Evolutionary conservation across 2,888 invertebrate species (phyloP), one percentile per base, ranked within the genome.

Genomic region (Ecdyonurus torrentis): DNA sequence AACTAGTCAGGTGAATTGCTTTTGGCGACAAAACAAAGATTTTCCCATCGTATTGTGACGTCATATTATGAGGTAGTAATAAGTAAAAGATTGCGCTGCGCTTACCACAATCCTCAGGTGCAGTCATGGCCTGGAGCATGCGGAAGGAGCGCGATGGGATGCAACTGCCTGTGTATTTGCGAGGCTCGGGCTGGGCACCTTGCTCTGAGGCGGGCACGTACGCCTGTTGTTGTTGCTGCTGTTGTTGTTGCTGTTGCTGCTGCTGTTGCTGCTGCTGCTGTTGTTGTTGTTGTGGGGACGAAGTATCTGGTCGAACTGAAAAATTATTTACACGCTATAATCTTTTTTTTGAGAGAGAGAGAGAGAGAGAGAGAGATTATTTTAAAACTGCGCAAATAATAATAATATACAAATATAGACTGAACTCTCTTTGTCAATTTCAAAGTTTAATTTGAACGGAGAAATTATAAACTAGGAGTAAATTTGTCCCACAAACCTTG

Each of bases 131-230:
- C 75, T 90, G 89, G 63, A 90, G 76, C 71, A 87, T 84, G 74
- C 83, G 84, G 75, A 90, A 90, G 53, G 88, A 86, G 73, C 86
- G 81, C 67, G 88, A 88, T 62, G 90, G 90, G 74, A 90, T 90
- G 67, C 85, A 83, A 70, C 86, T 83, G 63, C 89, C 89, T 70
- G 81, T 85, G 71, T 87, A 87, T 71, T 83, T 85, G 72, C 82
- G 83, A 59, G 86, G 85, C 71, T 86, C 86, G 65, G 77, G 81
- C 62, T 79, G 83, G 65, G 75, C 75, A 60, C 67, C 66, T 71
- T 83, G 83, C 72, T 85, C 82, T 71, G 85, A 85, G 59, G 85
- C 81, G 67, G 83, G 85, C 64, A 85, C 68, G 68, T 78, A 79
- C 2, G 70, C 69, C 62, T 37, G 52, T n/a, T n/a, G n/a, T 19